Evolutionary conservation across 1,140 invertebrate genomes (phyloP).

Genomic region (Cherax quadricarinatus): DNA sequence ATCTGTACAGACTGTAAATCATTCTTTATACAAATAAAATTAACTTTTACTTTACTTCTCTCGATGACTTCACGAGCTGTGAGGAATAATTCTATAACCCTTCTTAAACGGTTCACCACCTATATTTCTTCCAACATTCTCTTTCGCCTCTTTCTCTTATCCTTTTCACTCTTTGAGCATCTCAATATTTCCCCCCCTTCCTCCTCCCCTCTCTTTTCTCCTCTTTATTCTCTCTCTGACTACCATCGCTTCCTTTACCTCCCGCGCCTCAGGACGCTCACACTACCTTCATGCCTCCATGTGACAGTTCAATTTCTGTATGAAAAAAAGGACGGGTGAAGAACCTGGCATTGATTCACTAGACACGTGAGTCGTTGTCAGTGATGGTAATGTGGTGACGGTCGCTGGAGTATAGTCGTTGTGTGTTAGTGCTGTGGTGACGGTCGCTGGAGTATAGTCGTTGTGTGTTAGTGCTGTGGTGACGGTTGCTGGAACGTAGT

Average conservation of each 20-base stretch:
- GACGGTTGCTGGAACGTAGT: no score
- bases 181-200: neutral
- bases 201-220: conserved; percentile 1
- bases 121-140: neutral
- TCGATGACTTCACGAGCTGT: no score
- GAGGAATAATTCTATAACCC: no score
- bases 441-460: no score
- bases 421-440: no score
- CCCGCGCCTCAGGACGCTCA: neutral
- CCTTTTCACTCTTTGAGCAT: neutral
- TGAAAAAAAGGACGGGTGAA: neutral
- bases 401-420: no score
- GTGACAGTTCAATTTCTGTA: conserved; percentile 17
- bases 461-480: no score
- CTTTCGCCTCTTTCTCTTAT: neutral
- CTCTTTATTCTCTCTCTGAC: neutral
- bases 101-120: no score
- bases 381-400: no score
- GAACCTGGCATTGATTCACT: neutral
- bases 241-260: neutral
- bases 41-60: no score
- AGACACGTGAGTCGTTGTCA: no score
- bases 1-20: neutral
- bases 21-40: no score
- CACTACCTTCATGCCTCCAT: neutral